phyloP scores from a whole-genome alignment of 2,797 vertebrate genomes.

The Synaphobranchus kaupii region DNA sequence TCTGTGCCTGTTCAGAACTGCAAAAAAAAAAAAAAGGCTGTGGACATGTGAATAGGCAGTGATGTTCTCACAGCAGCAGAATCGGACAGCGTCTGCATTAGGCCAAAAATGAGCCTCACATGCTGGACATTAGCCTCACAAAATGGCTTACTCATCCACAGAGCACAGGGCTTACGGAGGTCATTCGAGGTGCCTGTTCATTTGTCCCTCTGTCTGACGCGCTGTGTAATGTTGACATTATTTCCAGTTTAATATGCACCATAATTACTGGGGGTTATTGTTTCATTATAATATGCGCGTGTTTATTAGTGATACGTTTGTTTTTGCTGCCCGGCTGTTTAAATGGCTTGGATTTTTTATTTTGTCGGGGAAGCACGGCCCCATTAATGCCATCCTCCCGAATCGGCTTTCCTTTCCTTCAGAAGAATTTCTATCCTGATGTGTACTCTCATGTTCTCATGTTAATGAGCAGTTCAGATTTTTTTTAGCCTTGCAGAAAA shows the following conservation, averaged over 20 bases:
- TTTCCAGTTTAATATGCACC: neutral
- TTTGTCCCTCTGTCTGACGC: conserved; percentile 6
- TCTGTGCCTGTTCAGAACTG: neutral
- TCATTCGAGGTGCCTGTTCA: neutral
- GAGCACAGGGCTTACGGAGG: neutral
- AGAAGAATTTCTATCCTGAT: neutral
- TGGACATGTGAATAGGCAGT: neutral
- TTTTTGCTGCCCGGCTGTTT: neutral
- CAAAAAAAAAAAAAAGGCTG: neutral
- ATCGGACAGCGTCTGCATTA: neutral
- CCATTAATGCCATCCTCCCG: neutral
- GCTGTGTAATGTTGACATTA: neutral
- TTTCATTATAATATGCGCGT: neutral
- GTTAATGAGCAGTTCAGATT: neutral
- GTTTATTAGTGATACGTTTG: conserved; percentile 11
- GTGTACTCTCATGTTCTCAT: neutral
- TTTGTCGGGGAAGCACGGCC: neutral
- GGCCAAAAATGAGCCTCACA: neutral
- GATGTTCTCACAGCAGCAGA: neutral
- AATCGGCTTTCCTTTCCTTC: neutral
- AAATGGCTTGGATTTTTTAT: neutral
- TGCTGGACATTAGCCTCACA: neutral
- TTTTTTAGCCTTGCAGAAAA: neutral
- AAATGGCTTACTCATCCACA: neutral
- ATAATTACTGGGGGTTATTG: conserved; percentile 5